A percentile compares a stretch with the other conserved stretches of the same genome.
These are phyloP conservation scores for Ennomos quercinarius DNA, from an alignment of 2,888 invertebrate genomes.

Conservation along the genomic window DNA sequence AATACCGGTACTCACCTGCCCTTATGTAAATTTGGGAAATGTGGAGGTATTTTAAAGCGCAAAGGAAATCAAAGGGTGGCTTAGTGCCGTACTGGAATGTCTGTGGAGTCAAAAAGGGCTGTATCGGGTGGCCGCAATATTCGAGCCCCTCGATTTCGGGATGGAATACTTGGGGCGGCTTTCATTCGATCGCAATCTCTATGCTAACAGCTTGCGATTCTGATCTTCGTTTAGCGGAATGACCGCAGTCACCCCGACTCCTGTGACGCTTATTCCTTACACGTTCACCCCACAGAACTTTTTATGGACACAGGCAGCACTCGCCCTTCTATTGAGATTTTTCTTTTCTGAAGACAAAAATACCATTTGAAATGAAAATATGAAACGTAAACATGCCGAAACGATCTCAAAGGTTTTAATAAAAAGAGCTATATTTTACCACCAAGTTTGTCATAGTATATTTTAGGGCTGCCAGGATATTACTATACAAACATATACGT, in stretches of 20 bases:
- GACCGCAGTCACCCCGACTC: conserved; percentile 82
- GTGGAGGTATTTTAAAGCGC: conserved; percentile 62
- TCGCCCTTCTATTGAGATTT: conserved; percentile 70
- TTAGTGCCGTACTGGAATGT: conserved; percentile 70
- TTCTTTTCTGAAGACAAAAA: conserved; percentile 65
- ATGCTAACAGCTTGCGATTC: conserved; percentile 85
- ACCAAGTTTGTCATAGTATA: conserved; percentile 5
- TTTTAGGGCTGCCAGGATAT: conserved; percentile 7
- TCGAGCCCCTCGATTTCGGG: conserved; percentile 77
- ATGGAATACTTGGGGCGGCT: conserved; percentile 81
- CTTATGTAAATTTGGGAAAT: conserved; percentile 58
- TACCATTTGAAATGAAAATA: conserved; percentile 51
- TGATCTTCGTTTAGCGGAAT: conserved; percentile 86
- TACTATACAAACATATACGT: conserved; percentile 31
- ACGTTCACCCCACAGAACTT: conserved; percentile 81
- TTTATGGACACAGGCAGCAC: conserved; percentile 76
- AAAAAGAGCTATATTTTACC: conserved; percentile 34
- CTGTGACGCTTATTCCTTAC: conserved; percentile 83
- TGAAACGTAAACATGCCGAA: conserved; percentile 41
- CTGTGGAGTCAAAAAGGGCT: conserved; percentile 74
- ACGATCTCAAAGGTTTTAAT: conserved; percentile 24
- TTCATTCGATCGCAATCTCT: conserved; percentile 85
- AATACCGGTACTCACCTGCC: conserved; percentile 37
- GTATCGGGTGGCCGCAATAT: conserved; percentile 79
- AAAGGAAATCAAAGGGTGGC: conserved; percentile 74